phyloP scores from a whole-genome alignment of 2,888 invertebrate genomes.

The Tipula unca region DNA sequence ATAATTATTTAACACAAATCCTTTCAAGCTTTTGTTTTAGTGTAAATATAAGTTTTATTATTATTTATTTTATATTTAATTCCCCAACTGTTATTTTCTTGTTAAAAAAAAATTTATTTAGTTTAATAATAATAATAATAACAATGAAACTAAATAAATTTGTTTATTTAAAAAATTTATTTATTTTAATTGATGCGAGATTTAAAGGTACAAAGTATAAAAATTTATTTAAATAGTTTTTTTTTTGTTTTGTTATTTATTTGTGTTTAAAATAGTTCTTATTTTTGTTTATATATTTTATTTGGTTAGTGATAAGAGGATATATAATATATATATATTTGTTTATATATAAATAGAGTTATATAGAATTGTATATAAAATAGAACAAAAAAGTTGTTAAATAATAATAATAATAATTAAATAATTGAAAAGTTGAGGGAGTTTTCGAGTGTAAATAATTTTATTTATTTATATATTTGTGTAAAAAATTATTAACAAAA shows the following conservation, averaged over 20 bases:
- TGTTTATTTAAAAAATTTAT: background rate
- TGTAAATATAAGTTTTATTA: background rate
- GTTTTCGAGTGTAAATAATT: slow-evolving; percentile 14
- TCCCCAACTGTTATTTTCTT: background rate
- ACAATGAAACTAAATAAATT: background rate
- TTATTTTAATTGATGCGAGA: slow-evolving; percentile 8
- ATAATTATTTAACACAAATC: background rate
- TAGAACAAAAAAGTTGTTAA: background rate
- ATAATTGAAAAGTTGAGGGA: background rate
- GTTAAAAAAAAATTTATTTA: background rate
- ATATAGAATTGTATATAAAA: background rate
- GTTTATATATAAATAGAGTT: background rate
- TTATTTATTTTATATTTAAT: background rate
- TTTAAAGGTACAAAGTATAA: slow-evolving; percentile 4
- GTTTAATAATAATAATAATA: background rate
- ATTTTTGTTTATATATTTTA: background rate
- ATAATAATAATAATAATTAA: background rate
- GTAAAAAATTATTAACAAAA: background rate
- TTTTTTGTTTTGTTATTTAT: background rate
- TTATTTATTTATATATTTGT: background rate
- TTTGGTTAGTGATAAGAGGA: slow-evolving; percentile 8
- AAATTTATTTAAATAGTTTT: slow-evolving; percentile 4
- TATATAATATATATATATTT: background rate
- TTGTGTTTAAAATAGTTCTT: background rate
- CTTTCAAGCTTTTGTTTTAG: background rate